Percentiles rank a stretch among this genome's conserved stretches.
Conservation (phyloP, 2,888 invertebrate species). For the Tillus elongatus region DNA sequence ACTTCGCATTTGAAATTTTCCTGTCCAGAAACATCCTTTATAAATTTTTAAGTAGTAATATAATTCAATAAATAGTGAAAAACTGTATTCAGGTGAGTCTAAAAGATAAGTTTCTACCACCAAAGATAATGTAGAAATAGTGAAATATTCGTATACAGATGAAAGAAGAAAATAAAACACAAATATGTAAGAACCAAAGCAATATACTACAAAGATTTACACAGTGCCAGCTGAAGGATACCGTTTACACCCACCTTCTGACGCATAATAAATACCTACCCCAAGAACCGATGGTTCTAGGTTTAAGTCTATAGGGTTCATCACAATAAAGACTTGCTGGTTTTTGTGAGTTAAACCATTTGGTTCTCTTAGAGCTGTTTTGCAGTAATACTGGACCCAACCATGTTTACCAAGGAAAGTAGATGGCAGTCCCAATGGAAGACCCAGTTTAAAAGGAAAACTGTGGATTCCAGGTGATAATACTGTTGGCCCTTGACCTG, state of each 20-base stretch:
- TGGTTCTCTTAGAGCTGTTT: conserved; percentile 80
- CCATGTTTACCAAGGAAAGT: conserved; percentile 90
- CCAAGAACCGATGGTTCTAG: conserved; percentile 78
- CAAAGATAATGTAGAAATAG: background rate
- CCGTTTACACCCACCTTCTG: conserved; percentile 5
- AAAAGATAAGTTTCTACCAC: background rate
- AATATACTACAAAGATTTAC: no score
- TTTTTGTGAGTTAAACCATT: conserved; percentile 87
- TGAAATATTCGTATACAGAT: background rate
- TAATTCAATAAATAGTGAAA: background rate
- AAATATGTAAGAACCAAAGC: background rate
- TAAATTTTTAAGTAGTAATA: conserved; percentile 20
- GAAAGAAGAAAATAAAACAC: conserved; percentile 3
- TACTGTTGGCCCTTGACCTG: conserved; percentile 73
- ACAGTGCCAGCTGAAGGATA: background rate
- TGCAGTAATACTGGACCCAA: conserved; percentile 92
- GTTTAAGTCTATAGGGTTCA: conserved; percentile 91
- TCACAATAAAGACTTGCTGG: conserved; percentile 93
- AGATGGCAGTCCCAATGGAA: conserved; percentile 82
- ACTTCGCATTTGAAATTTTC: conserved; percentile 86
- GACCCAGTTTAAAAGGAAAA: conserved; percentile 86
- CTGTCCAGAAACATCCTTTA: conserved; percentile 45
- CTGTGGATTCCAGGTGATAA: conserved; percentile 90
- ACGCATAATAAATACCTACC: conserved; percentile 50
- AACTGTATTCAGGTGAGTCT: conserved; percentile 3